Evolutionary conservation across 2,797 vertebrate species (phyloP), one percentile per base, ranked within the genome.

Genomic region (Platalea minor): DNA sequence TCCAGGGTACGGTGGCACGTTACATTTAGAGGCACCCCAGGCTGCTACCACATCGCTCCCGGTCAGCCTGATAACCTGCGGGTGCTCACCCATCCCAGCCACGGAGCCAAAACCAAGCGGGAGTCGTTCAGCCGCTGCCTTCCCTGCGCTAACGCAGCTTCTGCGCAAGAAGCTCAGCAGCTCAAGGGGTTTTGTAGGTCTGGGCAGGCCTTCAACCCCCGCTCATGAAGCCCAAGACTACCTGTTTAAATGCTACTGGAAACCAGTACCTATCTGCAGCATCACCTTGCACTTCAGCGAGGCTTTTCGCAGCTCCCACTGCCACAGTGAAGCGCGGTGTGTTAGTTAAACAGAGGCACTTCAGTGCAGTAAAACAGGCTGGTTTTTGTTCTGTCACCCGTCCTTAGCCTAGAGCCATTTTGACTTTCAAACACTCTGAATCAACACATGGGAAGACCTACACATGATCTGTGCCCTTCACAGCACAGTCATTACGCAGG

Each of bases 11-110:
- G 1, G 48, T 5, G 31, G 31, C 39, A 43, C 7, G 14, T 17
- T 53, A 41, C 14, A 1, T 63, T 41, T 43, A 31, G 41, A 26
- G 15, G 39, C 17, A 33, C 50, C 50, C n/a, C 53, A 26, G 64
- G 53, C 23, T 39, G n/a, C 41, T 57, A 8, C n/a, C 53, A 13
- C n/a, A 13, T 31, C 11, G 35, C 41, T 48, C 31, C 12, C 1
- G 2, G 31, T 12, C 31, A 16, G 20, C 2, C 0, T 3, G 21
- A 6, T 25, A 19, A 16, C 25, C 25, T 17, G 1, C 1, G 12
- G 33, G 33, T 5, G 15, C 59, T 11, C 5, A 17, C 59, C 18
- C 33, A 9, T 17, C 39, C 48, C 48, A 25, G 33, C 37, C 5
- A 0, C 2, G 17, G 46, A 10, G 46, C 31, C 57, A 70, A 29